phyloP scores from a whole-genome alignment of 2,888 invertebrate genomes.

The Ophioninae sp. region DNA sequence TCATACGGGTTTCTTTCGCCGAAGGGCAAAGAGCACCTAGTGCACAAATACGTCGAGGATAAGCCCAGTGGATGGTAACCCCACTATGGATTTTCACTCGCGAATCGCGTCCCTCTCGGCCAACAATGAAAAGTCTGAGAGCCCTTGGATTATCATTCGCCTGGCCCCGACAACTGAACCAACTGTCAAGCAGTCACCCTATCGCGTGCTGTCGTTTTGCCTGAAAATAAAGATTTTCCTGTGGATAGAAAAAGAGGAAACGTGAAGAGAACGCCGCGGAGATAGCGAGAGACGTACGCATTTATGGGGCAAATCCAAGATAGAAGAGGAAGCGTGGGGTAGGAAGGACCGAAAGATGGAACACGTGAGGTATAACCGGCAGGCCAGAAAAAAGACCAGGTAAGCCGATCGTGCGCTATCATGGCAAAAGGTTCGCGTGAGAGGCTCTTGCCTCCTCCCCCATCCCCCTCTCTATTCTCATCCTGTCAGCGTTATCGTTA shows the following conservation, averaged over 20 bases:
- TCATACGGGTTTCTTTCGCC: constrained; percentile 56
- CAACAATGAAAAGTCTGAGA: constrained; percentile 62
- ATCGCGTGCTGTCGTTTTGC: constrained; percentile 9
- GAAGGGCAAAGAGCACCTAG: constrained; percentile 36
- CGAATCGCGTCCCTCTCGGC: constrained; percentile 65
- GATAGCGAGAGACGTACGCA: neutral
- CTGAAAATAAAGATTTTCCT: constrained; percentile 30
- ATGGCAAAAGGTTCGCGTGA: constrained; percentile 44
- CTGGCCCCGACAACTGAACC: constrained; percentile 35
- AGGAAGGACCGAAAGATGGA: constrained; percentile 43
- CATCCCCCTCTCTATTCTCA: constrained; percentile 31
- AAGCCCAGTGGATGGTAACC: constrained; percentile 57
- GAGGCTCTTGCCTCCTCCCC: constrained; percentile 10
- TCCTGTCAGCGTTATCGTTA: constrained; percentile 62
- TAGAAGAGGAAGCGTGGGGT: constrained; percentile 31
- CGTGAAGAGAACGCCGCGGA: constrained; percentile 10
- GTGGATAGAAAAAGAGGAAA: constrained; percentile 26
- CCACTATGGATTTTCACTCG: constrained; percentile 69
- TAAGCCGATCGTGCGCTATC: constrained; percentile 67
- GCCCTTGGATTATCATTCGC: constrained; percentile 29
- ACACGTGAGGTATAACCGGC: constrained; percentile 24
- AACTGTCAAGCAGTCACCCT: constrained; percentile 43
- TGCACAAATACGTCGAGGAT: constrained; percentile 45
- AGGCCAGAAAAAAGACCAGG: constrained; percentile 58
- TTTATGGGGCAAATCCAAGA: constrained; percentile 11